Percentiles rank a stretch among this genome's conserved stretches.
Evolutionary conservation across 2,797 vertebrate species (phyloP).

Genomic region (Leucoraja ocellata): DNA sequence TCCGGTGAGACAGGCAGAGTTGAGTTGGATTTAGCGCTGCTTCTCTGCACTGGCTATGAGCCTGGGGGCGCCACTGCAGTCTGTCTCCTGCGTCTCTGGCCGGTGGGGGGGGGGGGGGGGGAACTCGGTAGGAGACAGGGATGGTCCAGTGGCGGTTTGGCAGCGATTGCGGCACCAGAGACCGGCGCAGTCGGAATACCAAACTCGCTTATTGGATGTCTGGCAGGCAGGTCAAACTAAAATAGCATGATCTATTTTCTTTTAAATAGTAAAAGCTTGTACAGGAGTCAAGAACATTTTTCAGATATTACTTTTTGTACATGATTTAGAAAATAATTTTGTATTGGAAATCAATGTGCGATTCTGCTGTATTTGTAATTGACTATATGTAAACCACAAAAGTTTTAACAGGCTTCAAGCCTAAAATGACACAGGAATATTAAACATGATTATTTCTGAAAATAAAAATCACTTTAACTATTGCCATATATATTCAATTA

Average conservation of each 20-base stretch:
- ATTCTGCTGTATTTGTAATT: slow-evolving; percentile 60
- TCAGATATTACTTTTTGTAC: slow-evolving; percentile 90
- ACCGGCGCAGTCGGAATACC: too few relatives aligned
- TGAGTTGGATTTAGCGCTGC: too few relatives aligned
- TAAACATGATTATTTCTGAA: background rate
- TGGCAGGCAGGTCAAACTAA: slow-evolving; percentile 66
- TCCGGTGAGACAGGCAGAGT: too few relatives aligned
- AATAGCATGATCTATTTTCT: slow-evolving; percentile 65
- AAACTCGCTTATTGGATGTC: slow-evolving; percentile 46
- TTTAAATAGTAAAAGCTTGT: slow-evolving; percentile 57
- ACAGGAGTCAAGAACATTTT: slow-evolving; percentile 83
- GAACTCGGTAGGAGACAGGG: too few relatives aligned
- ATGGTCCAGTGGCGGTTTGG: too few relatives aligned
- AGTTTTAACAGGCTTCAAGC: background rate
- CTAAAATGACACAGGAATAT: background rate
- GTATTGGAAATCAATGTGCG: slow-evolving; percentile 68
- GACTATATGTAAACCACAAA: background rate
- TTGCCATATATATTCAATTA: background rate
- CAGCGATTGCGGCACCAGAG: too few relatives aligned
- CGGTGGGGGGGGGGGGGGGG: too few relatives aligned
- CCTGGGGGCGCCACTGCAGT: too few relatives aligned
- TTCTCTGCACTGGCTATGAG: too few relatives aligned
- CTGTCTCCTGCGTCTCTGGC: too few relatives aligned
- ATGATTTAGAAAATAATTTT: slow-evolving; percentile 74
- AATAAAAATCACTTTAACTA: background rate